phyloP scores from a whole-genome alignment of 2,113 vertebrate genomes.

The Clupea harengus region DNA sequence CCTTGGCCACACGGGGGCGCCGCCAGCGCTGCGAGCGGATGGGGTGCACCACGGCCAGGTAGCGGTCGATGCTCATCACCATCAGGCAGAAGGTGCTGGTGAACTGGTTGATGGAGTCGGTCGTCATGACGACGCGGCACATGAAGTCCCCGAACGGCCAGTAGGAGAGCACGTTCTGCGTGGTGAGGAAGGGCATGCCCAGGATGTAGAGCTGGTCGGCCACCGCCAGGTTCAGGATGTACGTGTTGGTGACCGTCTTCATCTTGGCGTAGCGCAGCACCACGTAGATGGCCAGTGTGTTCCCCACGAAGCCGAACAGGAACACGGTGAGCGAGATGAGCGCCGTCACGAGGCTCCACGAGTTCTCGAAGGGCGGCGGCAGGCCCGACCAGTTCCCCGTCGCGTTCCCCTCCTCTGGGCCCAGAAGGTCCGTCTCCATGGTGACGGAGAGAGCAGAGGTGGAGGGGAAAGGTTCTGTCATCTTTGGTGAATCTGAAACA shows the following conservation, averaged over 20 bases:
- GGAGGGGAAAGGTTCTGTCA: conserved; percentile 3
- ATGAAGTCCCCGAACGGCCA: conserved; percentile 87
- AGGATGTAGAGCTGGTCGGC: conserved; percentile 89
- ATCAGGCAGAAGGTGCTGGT: conserved; percentile 90
- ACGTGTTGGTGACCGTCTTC: conserved; percentile 92
- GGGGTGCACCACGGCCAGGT: no score
- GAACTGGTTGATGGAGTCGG: conserved; percentile 89
- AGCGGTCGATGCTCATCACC: conserved; percentile 90
- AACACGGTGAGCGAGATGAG: conserved; percentile 83
- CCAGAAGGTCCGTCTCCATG: neutral
- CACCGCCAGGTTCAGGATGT: conserved; percentile 89
- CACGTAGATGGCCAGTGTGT: conserved; percentile 84
- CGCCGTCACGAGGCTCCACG: conserved; percentile 68
- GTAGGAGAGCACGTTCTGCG: conserved; percentile 81
- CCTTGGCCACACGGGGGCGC: conserved; percentile 78
- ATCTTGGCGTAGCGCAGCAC: conserved; percentile 85
- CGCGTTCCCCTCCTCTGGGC: accelerated
- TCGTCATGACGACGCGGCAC: conserved; percentile 83
- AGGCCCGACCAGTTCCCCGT: no score
- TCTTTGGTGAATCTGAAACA: neutral
- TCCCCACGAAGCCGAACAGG: conserved; percentile 79
- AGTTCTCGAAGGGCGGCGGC: conserved; percentile 41
- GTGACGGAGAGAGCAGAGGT: neutral
- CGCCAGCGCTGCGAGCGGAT: conserved; percentile 70
- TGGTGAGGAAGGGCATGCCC: conserved; percentile 85